Base-by-base conservation (phyloP, 2,113 vertebrate species). In the Hemiprocne comata region DNA sequence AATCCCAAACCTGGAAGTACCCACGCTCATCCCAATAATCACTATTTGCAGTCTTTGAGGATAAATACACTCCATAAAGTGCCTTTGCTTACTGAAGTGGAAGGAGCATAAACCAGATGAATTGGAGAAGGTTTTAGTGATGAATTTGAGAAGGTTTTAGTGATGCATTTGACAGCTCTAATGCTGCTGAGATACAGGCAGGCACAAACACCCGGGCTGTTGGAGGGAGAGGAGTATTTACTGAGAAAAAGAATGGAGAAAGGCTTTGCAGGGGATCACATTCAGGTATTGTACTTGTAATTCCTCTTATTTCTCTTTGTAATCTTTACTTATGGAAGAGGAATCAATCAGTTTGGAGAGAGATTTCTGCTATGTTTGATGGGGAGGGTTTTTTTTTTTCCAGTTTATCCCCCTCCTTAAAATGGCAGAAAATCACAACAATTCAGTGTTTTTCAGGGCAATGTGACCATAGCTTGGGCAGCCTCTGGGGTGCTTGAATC, bases 271-370 rank as follows among this genome's bases (percentile, higher is more conserved):
- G 21, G 34, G 18, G 13, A 8, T 74, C 55, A 2, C 19, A 4
- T 19, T n/a, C 24, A 5, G 10, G 16, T 21, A 10, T 21, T 26
- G 29, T 25, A 11, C 23, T 11, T 16, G 23, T 8, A 40, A 21
- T 34, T 48, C 31, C 25, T n/a, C 73, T 7, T 6, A 5, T 67
- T 40, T 31, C 36, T 8, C 2, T 25, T 69, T 19, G 50, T 5
- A 7, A 13, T 31, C 50, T 50, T 36, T 17, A 1, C 21, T 55
- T 46, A 9, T 0, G 3, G 44, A 40, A 38, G 33, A 40, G 1
- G 17, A 31, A 13, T 29, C 16, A 54, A 36, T 36, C 15, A 8
- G 10, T 9, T 50, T 14, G 23, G 21, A 34, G 58, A 51, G 13
- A 17, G 40, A 11, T 34, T 58, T 34, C 33, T 61, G 40, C 40